A percentile compares a stretch with the other conserved stretches of the same genome.
phyloP scores from a whole-genome alignment of 2,797 vertebrate species.

The Sebastes oblongus region DNA sequence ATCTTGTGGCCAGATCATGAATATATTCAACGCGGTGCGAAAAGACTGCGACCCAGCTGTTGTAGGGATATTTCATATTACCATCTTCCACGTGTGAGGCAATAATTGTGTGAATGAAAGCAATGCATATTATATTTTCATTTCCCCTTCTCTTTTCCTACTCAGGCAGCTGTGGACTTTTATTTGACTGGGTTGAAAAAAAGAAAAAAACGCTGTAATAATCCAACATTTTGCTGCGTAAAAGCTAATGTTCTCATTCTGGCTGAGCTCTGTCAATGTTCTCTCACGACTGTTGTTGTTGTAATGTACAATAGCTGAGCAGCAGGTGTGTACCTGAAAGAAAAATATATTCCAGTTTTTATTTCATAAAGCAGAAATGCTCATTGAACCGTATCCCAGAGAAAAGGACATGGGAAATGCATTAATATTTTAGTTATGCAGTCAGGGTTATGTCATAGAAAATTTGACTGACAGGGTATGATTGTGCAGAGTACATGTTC shows the following conservation, averaged over 20 bases:
- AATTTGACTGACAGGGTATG: neutral
- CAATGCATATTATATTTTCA: conserved; percentile 78
- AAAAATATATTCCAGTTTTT: conserved; percentile 34
- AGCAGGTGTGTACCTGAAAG: conserved; percentile 62
- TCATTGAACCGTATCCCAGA: neutral
- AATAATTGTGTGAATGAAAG: conserved; percentile 80
- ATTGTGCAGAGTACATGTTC: neutral
- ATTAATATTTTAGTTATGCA: conserved; percentile 7
- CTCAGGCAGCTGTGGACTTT: conserved; percentile 70
- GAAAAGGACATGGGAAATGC: conserved; percentile 6
- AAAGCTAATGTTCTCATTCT: conserved; percentile 57
- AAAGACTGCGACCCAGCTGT: conserved; percentile 79
- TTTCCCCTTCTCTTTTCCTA: conserved; percentile 45
- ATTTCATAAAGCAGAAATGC: conserved; percentile 25
- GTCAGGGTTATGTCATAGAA: conserved; percentile 1
- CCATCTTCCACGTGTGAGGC: conserved; percentile 68
- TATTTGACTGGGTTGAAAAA: conserved; percentile 63
- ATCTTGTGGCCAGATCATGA: conserved; percentile 72
- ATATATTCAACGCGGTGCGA: conserved; percentile 71
- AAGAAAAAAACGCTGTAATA: conserved; percentile 46
- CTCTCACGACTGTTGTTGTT: conserved; percentile 45
- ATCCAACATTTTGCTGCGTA: conserved; percentile 50
- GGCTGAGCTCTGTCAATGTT: conserved; percentile 57
- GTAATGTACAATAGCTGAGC: conserved; percentile 52
- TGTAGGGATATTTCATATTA: conserved; percentile 75